Evolutionary conservation across 2,888 invertebrate genomes (phyloP), one percentile per base, ranked within the genome.

Genomic region (Asteroscopus sphinx): DNA sequence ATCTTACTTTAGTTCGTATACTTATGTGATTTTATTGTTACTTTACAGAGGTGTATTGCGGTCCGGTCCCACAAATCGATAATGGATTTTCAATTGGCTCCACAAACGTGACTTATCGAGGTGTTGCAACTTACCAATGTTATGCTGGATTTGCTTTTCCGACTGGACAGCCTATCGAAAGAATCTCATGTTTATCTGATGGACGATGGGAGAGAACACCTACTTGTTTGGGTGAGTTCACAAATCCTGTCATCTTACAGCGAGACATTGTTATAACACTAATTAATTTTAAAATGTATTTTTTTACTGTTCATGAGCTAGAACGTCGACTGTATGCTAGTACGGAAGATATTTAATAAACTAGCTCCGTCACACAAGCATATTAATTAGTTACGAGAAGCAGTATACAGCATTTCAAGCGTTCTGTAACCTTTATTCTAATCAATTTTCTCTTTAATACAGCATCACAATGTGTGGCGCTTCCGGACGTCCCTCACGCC

Each of bases 31-130:
- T 54, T 64, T 61, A 62, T 72, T 53, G 57, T 70, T 63, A 60
- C 62, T 73, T 88, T 85, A 32, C 94, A 96, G 96, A 96, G 95
- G 98, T 98, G 16, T 99, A 99, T 87, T 99, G 99, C 88, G 99
- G 99, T 52, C 99, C 99, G 17, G 99, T 99, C 42, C 99, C 99
- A 52, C 99, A 99, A 95, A 99, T 99, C 68, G 98, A 98, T 83
- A 99, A 99, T 87, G 99, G 99, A 42, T 99, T 99, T 90, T 99
- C 99, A 2, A 98, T 98, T 85, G 98, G 98, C 42, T 98, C 99
- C 0, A 97, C 98, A 3, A 99, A 99, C 88, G 99, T 99, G 6
- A 99, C 99, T 0, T 99, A 98, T 84, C 96, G 96, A 64, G 99
- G 99, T 30, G 95, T 98, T 70, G 99, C 99, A 52, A 98, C 98